Evolutionary conservation across 2,113 vertebrate genomes (phyloP).

Genomic region (Uria aalge): DNA sequence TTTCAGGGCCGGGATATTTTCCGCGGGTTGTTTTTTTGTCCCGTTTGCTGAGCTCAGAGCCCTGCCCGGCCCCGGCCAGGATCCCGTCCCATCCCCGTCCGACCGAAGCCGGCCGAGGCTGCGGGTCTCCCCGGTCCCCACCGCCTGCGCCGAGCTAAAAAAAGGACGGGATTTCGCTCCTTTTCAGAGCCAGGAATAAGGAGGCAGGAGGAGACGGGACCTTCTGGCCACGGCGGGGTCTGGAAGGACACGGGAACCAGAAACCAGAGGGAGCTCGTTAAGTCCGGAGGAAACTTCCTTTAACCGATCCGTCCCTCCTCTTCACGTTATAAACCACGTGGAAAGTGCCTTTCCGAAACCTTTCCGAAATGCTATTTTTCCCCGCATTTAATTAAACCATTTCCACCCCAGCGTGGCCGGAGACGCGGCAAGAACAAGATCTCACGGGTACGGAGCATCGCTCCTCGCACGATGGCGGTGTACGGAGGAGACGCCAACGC

Average conservation of each 20-base stretch:
- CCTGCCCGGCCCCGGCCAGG: neutral
- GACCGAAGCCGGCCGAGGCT: neutral
- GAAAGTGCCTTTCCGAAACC: neutral
- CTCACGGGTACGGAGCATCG: neutral
- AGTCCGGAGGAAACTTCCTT: neutral
- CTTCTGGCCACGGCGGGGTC: neutral
- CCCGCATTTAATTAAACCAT: neutral
- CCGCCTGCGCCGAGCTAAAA: neutral
- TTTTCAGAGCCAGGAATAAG: neutral
- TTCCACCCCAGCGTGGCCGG: neutral
- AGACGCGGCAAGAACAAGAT: neutral
- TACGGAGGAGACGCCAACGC: fast-evolving
- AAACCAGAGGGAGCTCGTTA: neutral
- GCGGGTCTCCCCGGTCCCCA: neutral
- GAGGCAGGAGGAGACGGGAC: neutral
- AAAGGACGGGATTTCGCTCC: neutral
- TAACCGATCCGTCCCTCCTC: neutral
- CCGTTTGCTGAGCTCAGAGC: neutral
- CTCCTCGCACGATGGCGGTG: fast-evolving
- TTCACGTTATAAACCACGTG: fast-evolving
- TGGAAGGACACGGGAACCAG: neutral
- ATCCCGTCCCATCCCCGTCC: neutral
- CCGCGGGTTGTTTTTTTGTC: neutral
- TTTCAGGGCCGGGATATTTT: neutral
- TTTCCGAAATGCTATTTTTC: neutral